Conservation (phyloP, 2,888 invertebrate genomes). For the Pemphredon lugubris region DNA sequence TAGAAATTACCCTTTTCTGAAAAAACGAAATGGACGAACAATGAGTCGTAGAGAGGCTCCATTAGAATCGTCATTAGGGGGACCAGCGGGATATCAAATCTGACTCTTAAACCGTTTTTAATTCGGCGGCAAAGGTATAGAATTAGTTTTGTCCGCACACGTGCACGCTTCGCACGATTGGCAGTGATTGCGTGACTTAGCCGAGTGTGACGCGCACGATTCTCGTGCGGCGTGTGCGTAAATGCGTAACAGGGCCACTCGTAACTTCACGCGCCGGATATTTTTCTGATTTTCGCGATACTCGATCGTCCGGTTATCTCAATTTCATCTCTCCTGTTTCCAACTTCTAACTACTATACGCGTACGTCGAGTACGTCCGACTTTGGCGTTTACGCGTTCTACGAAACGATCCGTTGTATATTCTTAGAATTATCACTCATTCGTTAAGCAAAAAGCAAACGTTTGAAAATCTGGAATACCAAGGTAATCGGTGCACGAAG, state of each 20-base stretch:
- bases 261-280: constrained; percentile 22
- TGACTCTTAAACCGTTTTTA: constrained; percentile 69
- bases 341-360: background rate
- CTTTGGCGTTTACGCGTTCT: no score
- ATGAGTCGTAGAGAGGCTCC: no score
- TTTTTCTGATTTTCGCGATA: background rate
- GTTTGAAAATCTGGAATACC: no score
- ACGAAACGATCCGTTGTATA: background rate
- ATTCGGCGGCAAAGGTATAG: constrained; percentile 53
- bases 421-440: no score
- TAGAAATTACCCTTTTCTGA: no score
- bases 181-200: constrained; percentile 78
- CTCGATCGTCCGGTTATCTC: background rate
- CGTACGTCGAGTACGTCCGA: no score
- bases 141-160: constrained; percentile 68
- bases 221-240: constrained; percentile 19
- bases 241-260: constrained; percentile 7
- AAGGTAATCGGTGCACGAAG: no score
- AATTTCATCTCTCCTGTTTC: background rate
- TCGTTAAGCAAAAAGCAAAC: no score
- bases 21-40: no score
- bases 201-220: constrained; percentile 59
- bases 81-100: constrained; percentile 37
- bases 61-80: background rate
- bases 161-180: constrained; percentile 76